Percentiles rank a stretch among this genome's conserved stretches.
Evolutionary conservation across 2,888 invertebrate genomes (phyloP).

Genomic region (Ceriagrion tenellum): DNA sequence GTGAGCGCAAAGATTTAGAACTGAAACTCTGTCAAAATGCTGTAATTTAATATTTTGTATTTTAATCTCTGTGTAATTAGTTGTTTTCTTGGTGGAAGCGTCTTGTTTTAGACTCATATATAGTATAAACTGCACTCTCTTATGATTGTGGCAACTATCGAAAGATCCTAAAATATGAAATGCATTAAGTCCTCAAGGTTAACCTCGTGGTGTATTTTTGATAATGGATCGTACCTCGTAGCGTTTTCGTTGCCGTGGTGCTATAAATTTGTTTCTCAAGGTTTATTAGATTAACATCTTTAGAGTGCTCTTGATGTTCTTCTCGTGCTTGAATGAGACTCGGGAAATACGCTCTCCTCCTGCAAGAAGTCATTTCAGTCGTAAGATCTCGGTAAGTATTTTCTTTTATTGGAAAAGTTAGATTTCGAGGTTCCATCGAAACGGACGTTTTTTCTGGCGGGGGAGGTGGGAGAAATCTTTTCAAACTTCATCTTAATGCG

Average conservation of each 20-base stretch:
- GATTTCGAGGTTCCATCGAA: background rate
- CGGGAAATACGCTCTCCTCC: background rate
- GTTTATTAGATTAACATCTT: background rate
- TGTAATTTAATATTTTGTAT: no score
- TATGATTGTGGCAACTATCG: no score
- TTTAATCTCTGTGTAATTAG: no score
- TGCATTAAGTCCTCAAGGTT: no score
- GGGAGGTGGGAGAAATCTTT: background rate
- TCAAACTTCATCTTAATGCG: background rate
- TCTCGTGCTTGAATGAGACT: background rate
- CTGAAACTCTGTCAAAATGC: no score
- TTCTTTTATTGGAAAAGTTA: constrained; percentile 1
- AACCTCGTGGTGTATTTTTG: no score
- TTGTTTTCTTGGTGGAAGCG: no score
- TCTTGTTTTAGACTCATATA: no score
- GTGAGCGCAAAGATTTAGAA: no score
- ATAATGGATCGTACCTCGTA: no score
- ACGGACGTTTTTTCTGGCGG: background rate
- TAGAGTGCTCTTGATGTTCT: background rate
- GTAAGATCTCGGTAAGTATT: background rate
- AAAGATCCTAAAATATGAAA: no score
- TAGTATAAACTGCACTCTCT: no score
- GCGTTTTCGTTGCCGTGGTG: background rate
- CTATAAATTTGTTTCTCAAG: background rate
- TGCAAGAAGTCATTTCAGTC: background rate